These are phyloP conservation scores for Dendroctonus valens DNA, from an alignment of 1,140 invertebrate genomes.

Conservation along the genomic window DNA sequence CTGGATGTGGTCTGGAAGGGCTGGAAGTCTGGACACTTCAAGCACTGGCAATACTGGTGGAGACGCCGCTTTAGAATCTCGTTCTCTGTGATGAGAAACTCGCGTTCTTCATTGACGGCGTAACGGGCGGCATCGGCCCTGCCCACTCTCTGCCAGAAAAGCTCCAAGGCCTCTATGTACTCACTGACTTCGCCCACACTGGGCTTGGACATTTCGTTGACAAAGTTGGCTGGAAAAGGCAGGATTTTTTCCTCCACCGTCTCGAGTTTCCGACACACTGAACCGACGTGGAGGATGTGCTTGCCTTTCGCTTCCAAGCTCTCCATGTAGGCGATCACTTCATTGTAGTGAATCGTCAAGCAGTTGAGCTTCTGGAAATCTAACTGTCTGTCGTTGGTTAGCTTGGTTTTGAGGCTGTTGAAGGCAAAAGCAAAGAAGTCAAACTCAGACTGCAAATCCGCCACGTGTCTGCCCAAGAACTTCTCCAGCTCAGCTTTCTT, in stretches of 20 bases:
- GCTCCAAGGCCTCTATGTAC: slow-evolving; percentile 24
- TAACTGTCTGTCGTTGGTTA: slow-evolving; percentile 34
- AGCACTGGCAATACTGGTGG: slow-evolving; percentile 40
- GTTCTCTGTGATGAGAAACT: slow-evolving; percentile 40
- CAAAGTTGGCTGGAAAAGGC: slow-evolving; percentile 30
- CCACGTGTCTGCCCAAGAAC: slow-evolving; percentile 26
- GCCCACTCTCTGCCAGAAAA: slow-evolving; percentile 44
- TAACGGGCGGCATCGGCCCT: slow-evolving; percentile 38
- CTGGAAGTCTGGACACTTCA: slow-evolving; percentile 32
- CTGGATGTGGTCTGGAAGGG: slow-evolving; percentile 10
- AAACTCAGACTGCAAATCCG: slow-evolving; percentile 33
- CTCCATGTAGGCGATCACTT: slow-evolving; percentile 37
- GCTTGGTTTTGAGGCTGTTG: slow-evolving; percentile 34
- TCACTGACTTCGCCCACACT: slow-evolving; percentile 13
- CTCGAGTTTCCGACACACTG: slow-evolving; percentile 59
- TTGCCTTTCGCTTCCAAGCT: slow-evolving; percentile 52
- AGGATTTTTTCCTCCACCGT: slow-evolving; percentile 57
- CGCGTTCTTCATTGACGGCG: slow-evolving; percentile 41
- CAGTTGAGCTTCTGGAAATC: slow-evolving; percentile 29
- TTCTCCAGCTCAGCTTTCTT: slow-evolving; percentile 32
- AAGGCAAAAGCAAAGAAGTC: slow-evolving; percentile 38
- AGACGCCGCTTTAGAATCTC: slow-evolving; percentile 34
- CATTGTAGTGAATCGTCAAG: slow-evolving; percentile 35
- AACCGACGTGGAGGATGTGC: slow-evolving; percentile 54
- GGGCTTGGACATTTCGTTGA: slow-evolving; percentile 26